Percentiles rank a stretch among this genome's conserved stretches.
Conservation (phyloP, 2,797 vertebrate species). For the Diglossa cyanea region DNA sequence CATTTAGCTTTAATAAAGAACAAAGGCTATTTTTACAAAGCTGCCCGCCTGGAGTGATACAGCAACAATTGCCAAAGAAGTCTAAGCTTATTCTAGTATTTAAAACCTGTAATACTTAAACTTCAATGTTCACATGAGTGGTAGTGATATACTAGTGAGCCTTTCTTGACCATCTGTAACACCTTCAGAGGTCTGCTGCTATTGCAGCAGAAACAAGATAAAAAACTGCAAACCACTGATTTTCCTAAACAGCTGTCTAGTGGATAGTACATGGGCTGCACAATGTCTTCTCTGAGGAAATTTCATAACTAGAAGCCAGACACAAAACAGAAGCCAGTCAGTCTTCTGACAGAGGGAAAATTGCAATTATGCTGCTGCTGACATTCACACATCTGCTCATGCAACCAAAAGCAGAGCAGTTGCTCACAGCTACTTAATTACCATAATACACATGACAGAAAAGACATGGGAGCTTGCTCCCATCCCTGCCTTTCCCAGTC, state of each 20-base stretch:
- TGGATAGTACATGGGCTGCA: not conserved
- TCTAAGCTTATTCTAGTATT: not conserved
- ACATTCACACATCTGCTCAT: not conserved
- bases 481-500: not conserved
- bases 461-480: not conserved
- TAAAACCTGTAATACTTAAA: not conserved
- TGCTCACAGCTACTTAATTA: conserved; percentile 2
- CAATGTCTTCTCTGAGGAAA: conserved; percentile 38
- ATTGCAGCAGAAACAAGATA: not conserved
- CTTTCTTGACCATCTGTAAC: not conserved
- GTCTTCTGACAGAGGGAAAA: conserved; percentile 14
- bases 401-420: not conserved
- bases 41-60: not conserved
- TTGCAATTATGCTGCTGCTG: conserved; percentile 11
- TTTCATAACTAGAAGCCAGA: conserved; percentile 35
- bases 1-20: conserved; percentile 1
- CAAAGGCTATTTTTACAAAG: not conserved
- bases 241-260: not conserved
- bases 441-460: not conserved
- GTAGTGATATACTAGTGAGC: not conserved
- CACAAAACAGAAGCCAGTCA: conserved; percentile 46
- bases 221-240: not conserved
- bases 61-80: not conserved
- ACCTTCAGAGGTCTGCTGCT: not conserved
- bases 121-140: not conserved